Conservation (phyloP, 1,140 invertebrate genomes). For the Penaeus chinensis region DNA sequence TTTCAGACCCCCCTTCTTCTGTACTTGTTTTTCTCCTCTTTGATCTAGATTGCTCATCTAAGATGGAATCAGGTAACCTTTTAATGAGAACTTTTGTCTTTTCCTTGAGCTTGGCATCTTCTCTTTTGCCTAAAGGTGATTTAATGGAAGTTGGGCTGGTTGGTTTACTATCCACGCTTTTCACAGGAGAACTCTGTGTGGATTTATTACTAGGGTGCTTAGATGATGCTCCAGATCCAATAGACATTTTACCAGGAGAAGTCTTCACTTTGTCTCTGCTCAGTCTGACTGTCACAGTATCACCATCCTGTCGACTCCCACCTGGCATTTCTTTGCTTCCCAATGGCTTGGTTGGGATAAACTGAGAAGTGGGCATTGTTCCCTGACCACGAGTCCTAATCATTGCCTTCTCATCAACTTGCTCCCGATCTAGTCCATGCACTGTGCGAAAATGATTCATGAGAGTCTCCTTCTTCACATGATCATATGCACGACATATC, state of each 20-base stretch:
- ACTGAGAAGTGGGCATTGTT: slow-evolving; percentile 64
- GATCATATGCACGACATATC: slow-evolving; percentile 63
- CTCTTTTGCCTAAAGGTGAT: not conserved
- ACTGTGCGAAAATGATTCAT: slow-evolving; percentile 64
- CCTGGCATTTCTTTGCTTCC: slow-evolving; percentile 57
- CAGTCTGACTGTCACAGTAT: too few species aligned
- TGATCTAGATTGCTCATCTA: slow-evolving; percentile 46
- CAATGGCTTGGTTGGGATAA: slow-evolving; percentile 63
- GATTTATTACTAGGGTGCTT: not conserved
- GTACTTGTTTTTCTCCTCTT: slow-evolving; percentile 39
- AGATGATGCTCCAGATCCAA: slow-evolving; percentile 10
- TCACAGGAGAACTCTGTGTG: not conserved
- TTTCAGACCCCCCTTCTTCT: slow-evolving; percentile 9
- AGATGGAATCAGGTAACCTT: slow-evolving; percentile 53
- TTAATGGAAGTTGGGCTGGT: not conserved
- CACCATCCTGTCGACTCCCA: not conserved
- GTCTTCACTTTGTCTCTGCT: not conserved
- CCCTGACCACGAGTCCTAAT: slow-evolving; percentile 63
- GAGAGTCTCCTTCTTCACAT: slow-evolving; percentile 63
- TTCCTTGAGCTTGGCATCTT: slow-evolving; percentile 36
- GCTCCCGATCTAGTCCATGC: slow-evolving; percentile 53
- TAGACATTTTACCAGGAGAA: slow-evolving; percentile 8
- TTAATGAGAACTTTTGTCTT: slow-evolving; percentile 56
- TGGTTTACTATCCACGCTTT: not conserved
- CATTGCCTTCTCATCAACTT: slow-evolving; percentile 63